Conservation (phyloP, 1,140 invertebrate species). For the Heterodera schachtii region DNA sequence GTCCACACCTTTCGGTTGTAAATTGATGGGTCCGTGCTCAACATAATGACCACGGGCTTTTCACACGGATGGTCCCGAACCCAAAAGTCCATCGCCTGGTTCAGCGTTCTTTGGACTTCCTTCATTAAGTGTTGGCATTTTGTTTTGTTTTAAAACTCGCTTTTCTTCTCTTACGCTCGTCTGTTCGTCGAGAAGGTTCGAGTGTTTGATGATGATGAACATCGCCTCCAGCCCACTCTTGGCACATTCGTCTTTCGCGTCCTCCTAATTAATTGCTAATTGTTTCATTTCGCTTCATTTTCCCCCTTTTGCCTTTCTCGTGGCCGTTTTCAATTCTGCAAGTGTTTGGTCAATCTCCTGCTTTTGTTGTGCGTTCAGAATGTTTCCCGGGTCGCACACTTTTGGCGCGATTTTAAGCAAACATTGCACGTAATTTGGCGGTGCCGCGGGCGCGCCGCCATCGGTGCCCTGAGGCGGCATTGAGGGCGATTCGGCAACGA, state of each 20-base stretch:
- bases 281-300: background rate
- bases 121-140: background rate
- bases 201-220: constrained; percentile 23
- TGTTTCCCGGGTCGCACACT: constrained; percentile 23
- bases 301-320: constrained; percentile 8
- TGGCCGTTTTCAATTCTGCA: constrained; percentile 16
- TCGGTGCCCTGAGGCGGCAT: background rate
- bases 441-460: constrained; percentile 12
- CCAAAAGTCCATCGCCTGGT: constrained; percentile 16
- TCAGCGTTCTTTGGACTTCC: constrained; percentile 26
- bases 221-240: constrained; percentile 21
- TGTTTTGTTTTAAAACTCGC: background rate
- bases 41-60: constrained; percentile 21
- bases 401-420: constrained; percentile 15
- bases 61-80: constrained; percentile 18
- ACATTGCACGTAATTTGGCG: constrained; percentile 26
- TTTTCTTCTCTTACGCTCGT: background rate
- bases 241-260: constrained; percentile 18
- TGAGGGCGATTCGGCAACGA: background rate
- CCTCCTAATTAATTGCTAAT: constrained; percentile 2
- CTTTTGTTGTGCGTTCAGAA: constrained; percentile 12
- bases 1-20: constrained; percentile 23
- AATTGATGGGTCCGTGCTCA: constrained; percentile 16
- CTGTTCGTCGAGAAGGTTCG: constrained; percentile 12
- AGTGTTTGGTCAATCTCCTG: constrained; percentile 27